Base-by-base conservation (phyloP, 2,113 vertebrate genomes). In the Myiozetetes cayanensis region DNA sequence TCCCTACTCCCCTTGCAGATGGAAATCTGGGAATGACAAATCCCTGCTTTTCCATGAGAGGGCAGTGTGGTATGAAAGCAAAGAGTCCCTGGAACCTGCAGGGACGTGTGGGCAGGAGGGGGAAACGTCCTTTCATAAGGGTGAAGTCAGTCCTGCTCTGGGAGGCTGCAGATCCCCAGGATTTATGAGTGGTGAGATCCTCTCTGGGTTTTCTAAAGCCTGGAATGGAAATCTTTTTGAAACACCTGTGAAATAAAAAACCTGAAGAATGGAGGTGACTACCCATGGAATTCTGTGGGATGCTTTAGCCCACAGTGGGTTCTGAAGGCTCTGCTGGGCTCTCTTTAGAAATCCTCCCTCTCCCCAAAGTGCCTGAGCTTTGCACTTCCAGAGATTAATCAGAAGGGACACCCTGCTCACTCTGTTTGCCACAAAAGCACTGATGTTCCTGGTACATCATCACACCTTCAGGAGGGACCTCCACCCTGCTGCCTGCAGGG, bases 21-120 rank as follows among this genome's bases (percentile, higher is more conserved):
- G 56, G 50, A 49, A 78, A 24, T 12, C 19, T 1, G 2, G 81
- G 58, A 63, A 3, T 7, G 90, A 70, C 37, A n/a, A 35, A 18
- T 33, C 93, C 39, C 10, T 31, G 91, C 71, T 77, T 71, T 7
- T 96, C 94, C 94, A 95, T 96, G 10, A 96, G 94, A 93, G 94
- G 94, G 96, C 95, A 93, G 87, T 96, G 81, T 95, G 1, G 94
- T 13, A 88, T 62, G 95, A 55, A 49, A 55, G 67, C 91, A 81
- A 12, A 80, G 24, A 61, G 30, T 11, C 56, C 4, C 66, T 1
- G 81, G 4, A 11, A 7, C 4, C 62, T 1, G 16, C 18, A 3
- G 74, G 65, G 58, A n/a, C 35, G 39, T 2, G 52, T 33, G 74
- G 74, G 30, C 65, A 77, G 70, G 10, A 21, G 49, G 33, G 20